Evolutionary conservation across 2,888 invertebrate genomes (phyloP).

Genomic region (Caenorhabditis virilis): DNA sequence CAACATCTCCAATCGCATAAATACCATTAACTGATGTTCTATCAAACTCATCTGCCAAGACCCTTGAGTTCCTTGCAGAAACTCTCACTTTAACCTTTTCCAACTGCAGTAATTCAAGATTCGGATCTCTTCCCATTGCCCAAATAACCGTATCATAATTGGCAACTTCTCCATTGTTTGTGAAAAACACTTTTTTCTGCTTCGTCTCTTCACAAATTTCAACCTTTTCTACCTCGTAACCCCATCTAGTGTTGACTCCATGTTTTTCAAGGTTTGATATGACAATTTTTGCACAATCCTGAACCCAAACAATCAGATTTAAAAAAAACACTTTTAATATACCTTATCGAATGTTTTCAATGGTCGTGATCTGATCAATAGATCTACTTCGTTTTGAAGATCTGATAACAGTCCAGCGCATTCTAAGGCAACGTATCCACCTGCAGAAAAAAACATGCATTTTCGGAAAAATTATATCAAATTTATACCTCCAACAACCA

Average conservation of each 20-base stretch:
- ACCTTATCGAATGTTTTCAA: conserved; percentile 74
- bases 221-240: conserved; percentile 27
- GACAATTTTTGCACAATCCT: conserved; percentile 72
- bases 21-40: conserved; percentile 76
- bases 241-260: conserved; percentile 71
- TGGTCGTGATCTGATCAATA: conserved; percentile 73
- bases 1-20: conserved; percentile 86
- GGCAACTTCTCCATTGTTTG: conserved; percentile 8
- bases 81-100: conserved; percentile 12
- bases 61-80: conserved; percentile 17
- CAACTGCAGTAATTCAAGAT: conserved; percentile 10
- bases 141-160: conserved; percentile 47
- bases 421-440: conserved; percentile 73
- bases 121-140: conserved; percentile 43
- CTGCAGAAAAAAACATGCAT: background rate
- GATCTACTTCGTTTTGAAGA: conserved; percentile 69
- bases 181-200: conserved; percentile 9
- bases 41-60: conserved; percentile 75
- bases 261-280: conserved; percentile 71
- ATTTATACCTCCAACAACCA: conserved; percentile 72
- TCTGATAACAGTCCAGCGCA: conserved; percentile 74
- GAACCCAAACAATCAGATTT: background rate
- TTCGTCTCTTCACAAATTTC: background rate
- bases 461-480: background rate
- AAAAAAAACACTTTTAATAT: background rate